Evolutionary conservation across 23 tunicate species (phyloP).

Genomic region (Ciona savignyi): DNA sequence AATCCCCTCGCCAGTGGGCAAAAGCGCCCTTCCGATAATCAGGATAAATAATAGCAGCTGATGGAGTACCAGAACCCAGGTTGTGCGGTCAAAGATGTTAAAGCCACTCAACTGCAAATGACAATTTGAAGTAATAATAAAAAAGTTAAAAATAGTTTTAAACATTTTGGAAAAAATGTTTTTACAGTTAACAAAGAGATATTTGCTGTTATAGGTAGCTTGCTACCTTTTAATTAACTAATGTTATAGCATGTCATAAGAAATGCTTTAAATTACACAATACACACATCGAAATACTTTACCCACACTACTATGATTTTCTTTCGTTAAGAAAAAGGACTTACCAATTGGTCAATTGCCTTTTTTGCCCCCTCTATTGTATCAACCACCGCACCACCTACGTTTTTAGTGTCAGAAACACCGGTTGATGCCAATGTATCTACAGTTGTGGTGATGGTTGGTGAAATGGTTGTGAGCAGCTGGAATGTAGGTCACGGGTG

Average conservation of each 20-base stretch:
- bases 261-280: too few species aligned
- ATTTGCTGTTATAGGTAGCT: too few species aligned
- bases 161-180: too few species aligned
- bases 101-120: conserved; percentile 41
- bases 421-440: background rate
- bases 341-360: conserved; percentile 59
- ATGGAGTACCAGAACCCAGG: conserved; percentile 94
- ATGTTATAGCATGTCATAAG: too few species aligned
- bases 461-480: background rate
- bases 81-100: conserved; percentile 56
- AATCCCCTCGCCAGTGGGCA: conserved; percentile 91
- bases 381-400: conserved; percentile 38
- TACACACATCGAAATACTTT: too few species aligned
- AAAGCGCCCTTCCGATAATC: conserved; percentile 92
- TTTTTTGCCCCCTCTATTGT: conserved; percentile 44
- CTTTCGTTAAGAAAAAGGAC: too few species aligned
- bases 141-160: background rate
- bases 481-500: background rate
- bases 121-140: background rate
- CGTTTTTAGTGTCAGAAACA: background rate
- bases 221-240: too few species aligned
- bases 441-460: background rate
- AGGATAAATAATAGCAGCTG: conserved; percentile 82
- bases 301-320: too few species aligned
- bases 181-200: too few species aligned